phyloP scores from a whole-genome alignment of 2,797 vertebrate species.

The Catostomus latipinnis region DNA sequence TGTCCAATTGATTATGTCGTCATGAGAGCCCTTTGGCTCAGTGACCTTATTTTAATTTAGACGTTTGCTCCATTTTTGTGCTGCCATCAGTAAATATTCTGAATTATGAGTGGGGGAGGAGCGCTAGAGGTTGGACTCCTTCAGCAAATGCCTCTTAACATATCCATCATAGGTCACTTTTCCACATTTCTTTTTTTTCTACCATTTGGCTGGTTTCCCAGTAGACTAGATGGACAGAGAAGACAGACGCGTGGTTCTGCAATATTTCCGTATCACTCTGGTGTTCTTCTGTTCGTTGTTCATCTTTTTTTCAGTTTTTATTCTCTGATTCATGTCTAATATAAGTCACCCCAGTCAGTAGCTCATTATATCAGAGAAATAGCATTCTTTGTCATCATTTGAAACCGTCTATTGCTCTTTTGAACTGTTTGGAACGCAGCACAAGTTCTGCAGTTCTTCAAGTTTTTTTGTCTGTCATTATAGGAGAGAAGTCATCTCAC shows the following conservation, averaged over 20 bases:
- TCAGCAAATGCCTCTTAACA: conserved; percentile 53
- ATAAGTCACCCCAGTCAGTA: conserved; percentile 31
- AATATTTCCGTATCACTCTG: conserved; percentile 37
- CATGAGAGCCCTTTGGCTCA: neutral
- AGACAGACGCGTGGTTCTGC: conserved; percentile 49
- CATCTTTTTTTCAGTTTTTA: conserved; percentile 36
- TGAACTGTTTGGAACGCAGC: conserved; percentile 43
- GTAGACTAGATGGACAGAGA: conserved; percentile 52
- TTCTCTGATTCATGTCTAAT: conserved; percentile 50
- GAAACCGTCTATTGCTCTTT: conserved; percentile 16
- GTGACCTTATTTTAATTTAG: conserved; percentile 40
- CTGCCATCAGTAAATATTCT: conserved; percentile 62
- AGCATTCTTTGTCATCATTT: conserved; percentile 39
- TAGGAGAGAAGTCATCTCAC: conserved; percentile 34
- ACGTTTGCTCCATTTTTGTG: conserved; percentile 53
- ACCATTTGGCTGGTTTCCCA: conserved; percentile 56
- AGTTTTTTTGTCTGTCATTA: conserved; percentile 49
- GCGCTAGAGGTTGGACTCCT: conserved; percentile 53
- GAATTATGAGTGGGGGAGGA: conserved; percentile 36
- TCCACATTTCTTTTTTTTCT: conserved; percentile 37
- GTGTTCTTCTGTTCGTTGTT: conserved; percentile 41
- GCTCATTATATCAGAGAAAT: conserved; percentile 18
- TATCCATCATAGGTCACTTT: conserved; percentile 52
- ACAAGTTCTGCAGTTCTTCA: conserved; percentile 42
- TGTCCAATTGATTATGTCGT: conserved; percentile 28